Percentiles rank a stretch among this genome's conserved stretches.
Evolutionary conservation across 2,888 invertebrate species (phyloP).

Genomic region (Poecilobothrus nobilitatus): DNA sequence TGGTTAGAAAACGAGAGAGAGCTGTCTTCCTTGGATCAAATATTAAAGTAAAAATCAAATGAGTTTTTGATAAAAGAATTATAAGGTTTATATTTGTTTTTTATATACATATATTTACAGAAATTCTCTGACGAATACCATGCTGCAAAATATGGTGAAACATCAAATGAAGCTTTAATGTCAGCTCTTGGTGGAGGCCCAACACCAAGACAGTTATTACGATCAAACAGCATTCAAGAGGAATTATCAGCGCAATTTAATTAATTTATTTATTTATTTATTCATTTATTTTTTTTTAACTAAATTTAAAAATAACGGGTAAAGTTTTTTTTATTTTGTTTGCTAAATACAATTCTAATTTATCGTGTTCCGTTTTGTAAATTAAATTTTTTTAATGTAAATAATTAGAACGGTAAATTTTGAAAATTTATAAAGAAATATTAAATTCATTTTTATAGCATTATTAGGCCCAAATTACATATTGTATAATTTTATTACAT

Average conservation of each 20-base stretch:
- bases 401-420: neutral
- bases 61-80: neutral
- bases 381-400: neutral
- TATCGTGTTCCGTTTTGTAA: neutral
- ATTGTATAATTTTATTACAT: no score
- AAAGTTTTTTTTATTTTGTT: neutral
- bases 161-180: constrained; percentile 52
- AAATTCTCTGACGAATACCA: constrained; percentile 77
- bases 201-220: constrained; percentile 51
- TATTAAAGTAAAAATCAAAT: constrained; percentile 53
- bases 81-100: neutral
- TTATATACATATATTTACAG: constrained; percentile 45
- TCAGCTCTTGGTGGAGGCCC: constrained; percentile 52
- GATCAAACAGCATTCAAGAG: constrained; percentile 79
- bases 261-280: neutral
- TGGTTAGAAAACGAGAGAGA: constrained; percentile 85
- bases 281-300: neutral
- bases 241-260: constrained; percentile 55
- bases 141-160: constrained; percentile 53
- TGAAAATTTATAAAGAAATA: neutral
- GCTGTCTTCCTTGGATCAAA: constrained; percentile 77
- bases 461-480: no score
- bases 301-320: no score
- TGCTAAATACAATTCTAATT: neutral
- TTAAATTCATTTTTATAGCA: no score